Evolutionary conservation across 2,888 invertebrate genomes (phyloP).

Genomic region (Oscheius sp.): DNA sequence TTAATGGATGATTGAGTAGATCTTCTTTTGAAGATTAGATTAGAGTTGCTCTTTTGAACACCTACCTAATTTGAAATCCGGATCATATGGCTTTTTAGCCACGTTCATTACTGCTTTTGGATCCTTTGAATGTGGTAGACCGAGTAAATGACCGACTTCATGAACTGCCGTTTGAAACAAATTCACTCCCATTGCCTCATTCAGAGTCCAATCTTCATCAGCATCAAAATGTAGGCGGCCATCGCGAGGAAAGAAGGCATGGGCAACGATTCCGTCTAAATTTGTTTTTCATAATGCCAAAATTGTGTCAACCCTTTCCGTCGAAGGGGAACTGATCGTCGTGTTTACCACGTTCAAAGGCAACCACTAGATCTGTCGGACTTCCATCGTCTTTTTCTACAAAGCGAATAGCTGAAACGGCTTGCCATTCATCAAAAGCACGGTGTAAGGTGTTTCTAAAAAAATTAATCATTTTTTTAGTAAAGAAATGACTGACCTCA

Average conservation of each 20-base stretch:
- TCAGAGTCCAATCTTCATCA: constrained; percentile 68
- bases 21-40: not conserved
- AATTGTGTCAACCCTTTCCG: constrained; percentile 49
- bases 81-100: constrained; percentile 47
- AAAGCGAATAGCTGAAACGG: constrained; percentile 56
- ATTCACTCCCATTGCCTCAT: constrained; percentile 61
- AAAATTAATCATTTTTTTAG: not conserved
- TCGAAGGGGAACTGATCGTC: constrained; percentile 66
- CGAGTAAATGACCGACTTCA: constrained; percentile 82
- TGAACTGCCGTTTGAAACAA: constrained; percentile 68
- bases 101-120: constrained; percentile 68
- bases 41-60: too few species aligned
- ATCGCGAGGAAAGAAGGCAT: constrained; percentile 68
- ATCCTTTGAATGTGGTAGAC: constrained; percentile 93
- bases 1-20: not conserved
- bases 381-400: constrained; percentile 37
- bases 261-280: constrained; percentile 65
- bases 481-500: constrained; percentile 34
- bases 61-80: constrained; percentile 45
- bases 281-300: not conserved
- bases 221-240: constrained; percentile 69
- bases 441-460: constrained; percentile 66
- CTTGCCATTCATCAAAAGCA: constrained; percentile 64
- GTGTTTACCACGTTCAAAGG: constrained; percentile 63
- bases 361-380: constrained; percentile 53